phyloP scores from a whole-genome alignment of 2,113 vertebrate species.

The Aythya baeri region DNA sequence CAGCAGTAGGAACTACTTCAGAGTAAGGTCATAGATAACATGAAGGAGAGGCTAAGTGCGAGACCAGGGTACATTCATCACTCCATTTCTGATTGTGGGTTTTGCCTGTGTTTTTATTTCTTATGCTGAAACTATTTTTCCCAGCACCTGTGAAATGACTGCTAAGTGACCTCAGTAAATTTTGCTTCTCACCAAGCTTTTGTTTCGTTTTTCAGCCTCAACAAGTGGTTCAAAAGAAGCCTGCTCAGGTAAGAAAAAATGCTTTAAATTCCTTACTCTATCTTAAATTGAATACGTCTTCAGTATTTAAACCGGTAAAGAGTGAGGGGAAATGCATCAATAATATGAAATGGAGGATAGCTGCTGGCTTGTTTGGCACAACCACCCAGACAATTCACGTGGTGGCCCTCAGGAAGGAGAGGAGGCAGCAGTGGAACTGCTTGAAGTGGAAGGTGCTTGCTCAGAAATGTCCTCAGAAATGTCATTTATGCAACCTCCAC shows the following conservation, averaged over 20 bases:
- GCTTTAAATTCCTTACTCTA: background rate
- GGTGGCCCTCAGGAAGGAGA: background rate
- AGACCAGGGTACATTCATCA: background rate
- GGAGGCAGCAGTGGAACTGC: background rate
- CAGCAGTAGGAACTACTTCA: background rate
- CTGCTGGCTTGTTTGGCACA: background rate
- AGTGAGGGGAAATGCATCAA: background rate
- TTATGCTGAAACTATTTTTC: background rate
- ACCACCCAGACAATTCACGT: background rate
- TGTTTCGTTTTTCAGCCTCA: conserved; percentile 85
- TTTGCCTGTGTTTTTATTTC: background rate
- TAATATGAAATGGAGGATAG: rapidly evolving
- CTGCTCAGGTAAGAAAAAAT: conserved; percentile 87
- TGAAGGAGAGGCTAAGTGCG: background rate
- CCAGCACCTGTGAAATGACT: background rate
- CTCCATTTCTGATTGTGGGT: background rate
- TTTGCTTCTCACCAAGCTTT: conserved; percentile 19
- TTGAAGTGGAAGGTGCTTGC: background rate
- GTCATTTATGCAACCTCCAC: background rate
- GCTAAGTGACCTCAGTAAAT: background rate
- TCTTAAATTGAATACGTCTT: background rate
- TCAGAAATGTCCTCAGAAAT: background rate
- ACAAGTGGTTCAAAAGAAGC: conserved; percentile 93
- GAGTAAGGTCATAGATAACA: background rate
- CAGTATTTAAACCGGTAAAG: background rate